These are phyloP conservation scores for Metacarcinus magister DNA, from an alignment of 2,888 invertebrate genomes.

Conservation along the genomic window DNA sequence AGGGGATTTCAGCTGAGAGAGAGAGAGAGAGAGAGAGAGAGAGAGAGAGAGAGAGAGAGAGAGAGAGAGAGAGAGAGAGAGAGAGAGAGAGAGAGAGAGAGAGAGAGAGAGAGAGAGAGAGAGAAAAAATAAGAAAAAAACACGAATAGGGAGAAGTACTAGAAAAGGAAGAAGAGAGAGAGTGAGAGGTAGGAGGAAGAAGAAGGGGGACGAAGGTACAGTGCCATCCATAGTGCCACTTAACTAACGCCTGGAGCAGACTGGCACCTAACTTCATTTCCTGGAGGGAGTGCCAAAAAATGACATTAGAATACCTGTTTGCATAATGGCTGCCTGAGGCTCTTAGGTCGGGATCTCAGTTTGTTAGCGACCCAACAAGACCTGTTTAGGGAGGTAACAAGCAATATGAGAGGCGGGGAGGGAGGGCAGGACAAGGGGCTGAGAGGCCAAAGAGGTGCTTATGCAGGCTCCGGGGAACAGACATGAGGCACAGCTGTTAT, in stretches of 20 bases:
- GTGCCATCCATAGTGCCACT: not conserved
- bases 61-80: slow-evolving; percentile 11
- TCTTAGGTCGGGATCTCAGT: slow-evolving; percentile 61
- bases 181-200: not conserved
- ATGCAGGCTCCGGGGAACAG: not conserved
- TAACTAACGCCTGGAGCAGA: slow-evolving; percentile 52
- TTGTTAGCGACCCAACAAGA: slow-evolving; percentile 61
- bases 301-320: slow-evolving; percentile 66
- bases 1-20: not conserved
- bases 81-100: slow-evolving; percentile 33
- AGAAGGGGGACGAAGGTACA: not conserved
- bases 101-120: not conserved
- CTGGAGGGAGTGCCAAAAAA: slow-evolving; percentile 66
- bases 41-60: not conserved
- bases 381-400: slow-evolving; percentile 59
- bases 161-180: slow-evolving; percentile 4
- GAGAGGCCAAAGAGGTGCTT: slow-evolving; percentile 5
- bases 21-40: not conserved
- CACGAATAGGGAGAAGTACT: not conserved
- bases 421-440: not conserved
- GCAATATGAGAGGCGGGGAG: not conserved
- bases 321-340: slow-evolving; percentile 62
- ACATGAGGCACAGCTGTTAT: slow-evolving; percentile 6
- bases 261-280: slow-evolving; percentile 60
- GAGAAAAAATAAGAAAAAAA: not conserved